Percentiles rank a stretch among this genome's conserved stretches.
These are phyloP conservation scores for Sphaeramia orbicularis DNA, from an alignment of 2,797 vertebrate genomes.

Conservation along the genomic window DNA sequence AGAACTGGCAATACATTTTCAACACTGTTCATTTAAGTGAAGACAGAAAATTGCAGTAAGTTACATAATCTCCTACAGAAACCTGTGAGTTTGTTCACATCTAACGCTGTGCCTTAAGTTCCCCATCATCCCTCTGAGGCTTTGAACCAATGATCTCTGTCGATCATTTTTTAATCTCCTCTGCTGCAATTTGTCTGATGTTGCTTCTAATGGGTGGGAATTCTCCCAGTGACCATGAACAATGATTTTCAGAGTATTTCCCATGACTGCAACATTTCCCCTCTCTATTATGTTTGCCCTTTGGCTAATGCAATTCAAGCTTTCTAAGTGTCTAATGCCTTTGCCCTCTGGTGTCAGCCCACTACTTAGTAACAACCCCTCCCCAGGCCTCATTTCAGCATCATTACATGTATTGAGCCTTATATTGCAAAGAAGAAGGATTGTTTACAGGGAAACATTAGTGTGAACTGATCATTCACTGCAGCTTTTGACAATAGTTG, in stretches of 20 bases:
- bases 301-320: constrained; percentile 73
- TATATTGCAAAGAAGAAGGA: constrained; percentile 4
- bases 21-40: too few species aligned
- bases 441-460: constrained; percentile 24
- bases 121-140: constrained; percentile 7
- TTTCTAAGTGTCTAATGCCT: constrained; percentile 73
- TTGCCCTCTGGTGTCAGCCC: constrained; percentile 78
- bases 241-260: constrained; percentile 69
- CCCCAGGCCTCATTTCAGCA: constrained; percentile 39
- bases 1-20: too few species aligned
- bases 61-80: too few species aligned
- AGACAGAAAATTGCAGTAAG: too few species aligned
- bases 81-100: too few species aligned
- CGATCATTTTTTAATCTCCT: constrained; percentile 33
- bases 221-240: constrained; percentile 49
- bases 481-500: constrained; percentile 2
- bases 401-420: constrained; percentile 34
- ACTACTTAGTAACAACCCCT: constrained; percentile 62
- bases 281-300: constrained; percentile 68
- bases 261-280: constrained; percentile 70
- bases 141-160: constrained; percentile 43
- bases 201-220: constrained; percentile 50
- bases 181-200: constrained; percentile 40
- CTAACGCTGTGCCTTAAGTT: not conserved
- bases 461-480: constrained; percentile 14